These are phyloP conservation scores for Spodoptera picta DNA, from an alignment of 2,888 invertebrate species.

Conservation along the genomic window DNA sequence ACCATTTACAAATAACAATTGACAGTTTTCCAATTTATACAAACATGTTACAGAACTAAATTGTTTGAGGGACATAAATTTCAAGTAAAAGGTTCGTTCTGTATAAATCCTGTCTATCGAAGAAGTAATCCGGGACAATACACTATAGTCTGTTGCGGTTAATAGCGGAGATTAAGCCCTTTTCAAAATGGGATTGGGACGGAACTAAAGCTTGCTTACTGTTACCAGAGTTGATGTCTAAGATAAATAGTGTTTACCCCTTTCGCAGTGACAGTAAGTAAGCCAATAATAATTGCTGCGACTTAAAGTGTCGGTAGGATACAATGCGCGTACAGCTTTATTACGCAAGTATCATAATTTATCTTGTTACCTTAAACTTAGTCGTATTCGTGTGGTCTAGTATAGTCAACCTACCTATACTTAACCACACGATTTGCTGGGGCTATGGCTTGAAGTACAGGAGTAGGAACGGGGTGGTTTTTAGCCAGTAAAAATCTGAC, in stretches of 20 bases:
- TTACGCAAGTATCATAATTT: too few relatives aligned
- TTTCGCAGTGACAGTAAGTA: background rate
- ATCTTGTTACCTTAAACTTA: too few relatives aligned
- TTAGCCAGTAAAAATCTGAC: too few relatives aligned
- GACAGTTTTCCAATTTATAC: background rate
- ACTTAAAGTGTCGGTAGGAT: too few relatives aligned
- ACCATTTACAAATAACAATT: too few relatives aligned
- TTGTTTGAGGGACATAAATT: constrained; percentile 20
- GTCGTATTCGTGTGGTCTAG: too few relatives aligned
- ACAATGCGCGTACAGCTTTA: too few relatives aligned
- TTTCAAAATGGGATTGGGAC: constrained; percentile 30
- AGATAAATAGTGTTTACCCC: constrained; percentile 6
- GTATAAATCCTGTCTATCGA: constrained; percentile 48
- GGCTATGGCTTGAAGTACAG: too few relatives aligned
- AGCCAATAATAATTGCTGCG: background rate
- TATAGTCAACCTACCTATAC: too few relatives aligned
- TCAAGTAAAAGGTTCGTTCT: constrained; percentile 28
- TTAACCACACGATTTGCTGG: too few relatives aligned
- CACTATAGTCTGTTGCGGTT: constrained; percentile 42
- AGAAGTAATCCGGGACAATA: constrained; percentile 47
- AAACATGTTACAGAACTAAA: constrained; percentile 9
- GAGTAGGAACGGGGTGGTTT: too few relatives aligned
- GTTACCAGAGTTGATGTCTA: constrained; percentile 17
- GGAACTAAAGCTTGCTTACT: constrained; percentile 44
- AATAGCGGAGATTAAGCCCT: constrained; percentile 58